These are phyloP conservation scores for Pinctada fucata DNA, from an alignment of 2,888 invertebrate genomes.

Conservation along the genomic window DNA sequence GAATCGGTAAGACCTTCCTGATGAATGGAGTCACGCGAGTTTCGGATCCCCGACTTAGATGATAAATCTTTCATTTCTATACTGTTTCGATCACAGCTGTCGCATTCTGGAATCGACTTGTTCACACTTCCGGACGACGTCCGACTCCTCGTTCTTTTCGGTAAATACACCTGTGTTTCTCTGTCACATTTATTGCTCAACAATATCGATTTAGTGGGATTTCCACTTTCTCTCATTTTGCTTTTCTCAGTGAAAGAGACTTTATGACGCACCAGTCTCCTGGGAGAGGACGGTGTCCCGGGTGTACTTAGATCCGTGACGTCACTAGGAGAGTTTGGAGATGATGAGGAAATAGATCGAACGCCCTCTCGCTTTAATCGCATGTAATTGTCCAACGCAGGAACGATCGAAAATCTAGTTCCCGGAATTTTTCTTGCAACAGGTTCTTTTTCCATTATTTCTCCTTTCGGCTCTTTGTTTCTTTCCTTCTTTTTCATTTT, in stretches of 20 bases:
- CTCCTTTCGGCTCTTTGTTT: constrained; percentile 9
- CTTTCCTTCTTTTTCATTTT: constrained; percentile 10
- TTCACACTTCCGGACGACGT: background rate
- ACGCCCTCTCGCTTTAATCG: constrained; percentile 23
- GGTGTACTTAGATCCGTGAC: constrained; percentile 7
- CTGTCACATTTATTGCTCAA: background rate
- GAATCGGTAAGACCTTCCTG: background rate
- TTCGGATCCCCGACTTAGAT: background rate
- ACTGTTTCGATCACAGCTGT: background rate
- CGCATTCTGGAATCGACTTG: background rate
- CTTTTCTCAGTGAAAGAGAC: constrained; percentile 20
- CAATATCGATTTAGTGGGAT: background rate
- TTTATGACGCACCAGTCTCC: background rate
- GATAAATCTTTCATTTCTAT: background rate
- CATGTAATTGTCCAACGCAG: constrained; percentile 38
- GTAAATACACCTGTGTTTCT: background rate
- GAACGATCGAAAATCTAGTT: constrained; percentile 34
- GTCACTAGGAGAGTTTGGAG: background rate
- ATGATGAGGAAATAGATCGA: background rate
- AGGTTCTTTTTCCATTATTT: constrained; percentile 5
- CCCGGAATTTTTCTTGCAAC: constrained; percentile 26
- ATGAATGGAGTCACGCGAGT: background rate
- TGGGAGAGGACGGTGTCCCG: constrained; percentile 9
- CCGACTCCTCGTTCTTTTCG: background rate
- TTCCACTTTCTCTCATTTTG: background rate